Percentiles rank a stretch among this genome's conserved stretches.
phyloP scores from a whole-genome alignment of 2,113 vertebrate species.

The Riparia riparia region DNA sequence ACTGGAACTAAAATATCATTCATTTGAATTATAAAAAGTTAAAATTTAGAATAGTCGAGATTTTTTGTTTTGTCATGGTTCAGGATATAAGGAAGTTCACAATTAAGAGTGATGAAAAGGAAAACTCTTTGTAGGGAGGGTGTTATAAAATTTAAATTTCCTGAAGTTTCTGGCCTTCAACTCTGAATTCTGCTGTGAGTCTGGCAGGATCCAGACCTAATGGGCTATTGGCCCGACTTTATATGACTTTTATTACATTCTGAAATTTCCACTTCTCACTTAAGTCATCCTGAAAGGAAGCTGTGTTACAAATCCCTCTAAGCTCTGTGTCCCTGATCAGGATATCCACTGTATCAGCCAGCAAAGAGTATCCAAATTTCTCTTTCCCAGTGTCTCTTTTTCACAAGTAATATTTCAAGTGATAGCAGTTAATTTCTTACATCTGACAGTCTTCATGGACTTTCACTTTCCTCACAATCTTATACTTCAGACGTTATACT shows the following conservation, averaged over 20 bases:
- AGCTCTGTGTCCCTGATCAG: background rate
- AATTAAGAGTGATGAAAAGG: background rate
- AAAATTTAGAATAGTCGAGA: background rate
- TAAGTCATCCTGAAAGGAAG: background rate
- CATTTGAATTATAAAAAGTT: background rate
- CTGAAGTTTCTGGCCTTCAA: background rate
- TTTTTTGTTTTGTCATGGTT: background rate
- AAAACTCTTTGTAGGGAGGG: background rate
- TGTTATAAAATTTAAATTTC: background rate
- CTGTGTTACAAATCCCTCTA: background rate
- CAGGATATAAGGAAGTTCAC: background rate
- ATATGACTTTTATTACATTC: background rate
- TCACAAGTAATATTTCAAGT: background rate
- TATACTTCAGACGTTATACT: constrained; percentile 70
- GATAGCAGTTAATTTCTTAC: constrained; percentile 65
- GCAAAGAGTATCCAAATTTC: background rate
- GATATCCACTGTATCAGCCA: background rate
- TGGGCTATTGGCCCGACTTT: background rate
- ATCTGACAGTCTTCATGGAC: constrained; percentile 57
- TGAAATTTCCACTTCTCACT: background rate
- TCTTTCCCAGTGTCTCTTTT: background rate
- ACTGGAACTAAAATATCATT: background rate
- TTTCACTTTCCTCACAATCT: constrained; percentile 57
- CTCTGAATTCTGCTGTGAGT: background rate
- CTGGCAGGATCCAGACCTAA: background rate